Evolutionary conservation across 2,888 invertebrate genomes (phyloP).

Genomic region (Bugula neritina): DNA sequence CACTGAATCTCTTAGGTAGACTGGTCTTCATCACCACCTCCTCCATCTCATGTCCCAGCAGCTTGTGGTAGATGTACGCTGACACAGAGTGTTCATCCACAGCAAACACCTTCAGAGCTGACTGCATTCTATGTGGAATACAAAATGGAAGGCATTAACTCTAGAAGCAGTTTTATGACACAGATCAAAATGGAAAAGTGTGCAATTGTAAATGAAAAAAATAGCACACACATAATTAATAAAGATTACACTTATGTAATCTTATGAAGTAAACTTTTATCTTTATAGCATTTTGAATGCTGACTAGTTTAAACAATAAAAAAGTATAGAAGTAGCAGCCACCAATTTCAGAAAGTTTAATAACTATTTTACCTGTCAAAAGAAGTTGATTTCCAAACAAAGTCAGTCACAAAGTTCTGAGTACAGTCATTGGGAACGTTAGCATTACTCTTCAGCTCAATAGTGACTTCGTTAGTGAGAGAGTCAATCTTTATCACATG

Average conservation of each 20-base stretch:
- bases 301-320: no score
- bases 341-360: no score
- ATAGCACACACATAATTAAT: no score
- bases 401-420: conserved; percentile 94
- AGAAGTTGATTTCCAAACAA: conserved; percentile 97
- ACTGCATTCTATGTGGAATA: conserved; percentile 73
- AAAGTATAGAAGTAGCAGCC: no score
- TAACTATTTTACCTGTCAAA: conserved; percentile 93
- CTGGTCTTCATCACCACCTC: conserved; percentile 79
- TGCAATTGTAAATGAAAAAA: neutral
- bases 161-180: neutral
- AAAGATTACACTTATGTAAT: no score
- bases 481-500: conserved; percentile 76
- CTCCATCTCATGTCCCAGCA: conserved; percentile 73
- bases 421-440: conserved; percentile 89
- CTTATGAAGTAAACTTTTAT: no score
- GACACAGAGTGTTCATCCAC: conserved; percentile 94
- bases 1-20: conserved; percentile 91
- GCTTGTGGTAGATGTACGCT: conserved; percentile 91
- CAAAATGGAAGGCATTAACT: neutral
- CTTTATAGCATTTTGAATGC: no score
- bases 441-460: conserved; percentile 84
- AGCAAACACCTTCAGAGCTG: conserved; percentile 87
- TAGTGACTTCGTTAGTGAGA: conserved; percentile 94
- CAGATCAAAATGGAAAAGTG: neutral